Conservation (phyloP, 2,888 invertebrate species). For the Volucella zonaria region DNA sequence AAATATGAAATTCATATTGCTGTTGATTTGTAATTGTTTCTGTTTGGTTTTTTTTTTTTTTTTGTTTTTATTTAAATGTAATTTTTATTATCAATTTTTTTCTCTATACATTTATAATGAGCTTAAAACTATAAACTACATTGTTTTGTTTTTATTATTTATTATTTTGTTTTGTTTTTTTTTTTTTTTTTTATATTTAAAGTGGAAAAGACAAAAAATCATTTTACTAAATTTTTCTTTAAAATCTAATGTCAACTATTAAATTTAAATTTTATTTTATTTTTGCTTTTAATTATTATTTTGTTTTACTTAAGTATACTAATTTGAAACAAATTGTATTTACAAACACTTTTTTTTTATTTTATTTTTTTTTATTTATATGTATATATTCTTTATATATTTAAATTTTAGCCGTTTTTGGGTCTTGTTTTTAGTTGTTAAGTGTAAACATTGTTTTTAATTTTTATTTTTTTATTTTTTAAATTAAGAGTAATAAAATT, state of each 20-base stretch:
- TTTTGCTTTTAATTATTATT: constrained; percentile 19
- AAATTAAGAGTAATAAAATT: constrained; percentile 60
- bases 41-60: constrained; percentile 30
- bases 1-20: constrained; percentile 39
- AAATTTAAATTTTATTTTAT: constrained; percentile 40
- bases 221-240: constrained; percentile 69
- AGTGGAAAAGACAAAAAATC: constrained; percentile 74
- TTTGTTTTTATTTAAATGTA: constrained; percentile 38
- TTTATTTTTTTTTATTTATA: too few relatives aligned
- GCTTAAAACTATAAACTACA: constrained; percentile 69
- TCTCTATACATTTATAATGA: constrained; percentile 71
- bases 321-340: constrained; percentile 71
- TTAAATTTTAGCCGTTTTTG: neutral
- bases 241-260: constrained; percentile 72
- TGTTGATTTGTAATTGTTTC: neutral
- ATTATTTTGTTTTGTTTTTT: too few relatives aligned
- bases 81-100: constrained; percentile 45
- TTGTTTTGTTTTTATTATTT: neutral
- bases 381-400: too few relatives aligned
- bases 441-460: constrained; percentile 39
- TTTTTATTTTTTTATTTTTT: constrained; percentile 14
- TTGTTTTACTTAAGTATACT: constrained; percentile 50
- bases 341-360: constrained; percentile 68
- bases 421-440: constrained; percentile 35
- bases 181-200: constrained; percentile 46